Conservation (phyloP, 2,113 vertebrate genomes). For the Misgurnus anguillicaudatus region DNA sequence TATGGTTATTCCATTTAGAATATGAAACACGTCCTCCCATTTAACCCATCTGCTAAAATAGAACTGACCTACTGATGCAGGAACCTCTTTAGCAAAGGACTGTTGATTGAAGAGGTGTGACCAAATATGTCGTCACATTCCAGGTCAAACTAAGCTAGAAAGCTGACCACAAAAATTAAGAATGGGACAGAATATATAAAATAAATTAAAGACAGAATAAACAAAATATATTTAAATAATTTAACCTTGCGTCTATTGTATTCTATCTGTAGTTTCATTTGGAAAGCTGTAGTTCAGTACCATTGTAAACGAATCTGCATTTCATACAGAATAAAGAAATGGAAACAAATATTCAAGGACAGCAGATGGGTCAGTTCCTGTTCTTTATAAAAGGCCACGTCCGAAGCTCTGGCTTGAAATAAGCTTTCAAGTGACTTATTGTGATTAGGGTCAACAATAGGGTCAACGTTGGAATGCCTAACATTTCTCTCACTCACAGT, state of each 20-base stretch:
- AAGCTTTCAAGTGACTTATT: not conserved
- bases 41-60: constrained; percentile 40
- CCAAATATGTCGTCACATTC: not conserved
- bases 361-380: not conserved
- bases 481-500: constrained; percentile 22
- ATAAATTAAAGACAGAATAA: too few relatives aligned
- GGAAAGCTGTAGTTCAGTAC: not conserved
- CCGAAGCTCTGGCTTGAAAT: not conserved
- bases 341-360: not conserved
- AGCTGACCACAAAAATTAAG: not conserved
- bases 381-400: constrained; percentile 7
- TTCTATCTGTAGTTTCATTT: too few relatives aligned
- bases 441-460: constrained; percentile 23
- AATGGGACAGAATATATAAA: not conserved
- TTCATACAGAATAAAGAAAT: not conserved
- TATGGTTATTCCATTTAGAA: not conserved
- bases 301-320: not conserved
- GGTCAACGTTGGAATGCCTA: constrained; percentile 37
- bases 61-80: constrained; percentile 36
- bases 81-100: constrained; percentile 36
- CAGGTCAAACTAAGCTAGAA: constrained; percentile 4
- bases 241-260: too few relatives aligned
- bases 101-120: constrained; percentile 17
- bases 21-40: constrained; percentile 16
- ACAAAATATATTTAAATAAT: too few relatives aligned